Percentiles rank a stretch among this genome's conserved stretches.
phyloP scores from a whole-genome alignment of 2,113 vertebrate genomes.

The Indri indri region DNA sequence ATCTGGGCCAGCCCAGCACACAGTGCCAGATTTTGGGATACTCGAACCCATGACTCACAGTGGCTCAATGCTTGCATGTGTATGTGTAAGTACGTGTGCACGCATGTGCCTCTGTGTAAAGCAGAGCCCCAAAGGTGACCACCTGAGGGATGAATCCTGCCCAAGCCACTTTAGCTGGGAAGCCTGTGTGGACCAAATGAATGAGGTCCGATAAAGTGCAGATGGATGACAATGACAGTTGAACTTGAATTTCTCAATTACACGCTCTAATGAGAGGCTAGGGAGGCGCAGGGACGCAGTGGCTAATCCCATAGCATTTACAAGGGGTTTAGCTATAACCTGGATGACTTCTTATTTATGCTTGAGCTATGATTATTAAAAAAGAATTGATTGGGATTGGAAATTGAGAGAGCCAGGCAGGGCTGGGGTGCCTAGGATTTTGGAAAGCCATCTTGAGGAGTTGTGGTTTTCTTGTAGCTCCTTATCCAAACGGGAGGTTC shows the following conservation, averaged over 20 bases:
- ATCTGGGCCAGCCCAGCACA: neutral
- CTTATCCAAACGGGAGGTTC: neutral
- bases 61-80: neutral
- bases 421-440: neutral
- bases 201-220: neutral
- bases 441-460: neutral
- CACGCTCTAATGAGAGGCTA: neutral
- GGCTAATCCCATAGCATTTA: neutral
- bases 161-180: neutral
- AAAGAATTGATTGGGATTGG: neutral
- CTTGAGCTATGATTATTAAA: neutral
- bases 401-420: neutral
- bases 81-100: neutral
- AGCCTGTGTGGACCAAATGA: neutral
- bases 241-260: slow-evolving; percentile 17
- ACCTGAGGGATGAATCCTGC: neutral
- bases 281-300: neutral
- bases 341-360: neutral
- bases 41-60: slow-evolving; percentile 33
- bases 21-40: neutral
- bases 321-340: neutral
- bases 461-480: neutral
- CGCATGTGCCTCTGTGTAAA: neutral
- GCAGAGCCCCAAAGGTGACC: neutral
- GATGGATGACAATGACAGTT: neutral